Percentiles rank a stretch among this genome's conserved stretches.
phyloP scores from a whole-genome alignment of 2,113 vertebrate species.

The Percina caprodes region DNA sequence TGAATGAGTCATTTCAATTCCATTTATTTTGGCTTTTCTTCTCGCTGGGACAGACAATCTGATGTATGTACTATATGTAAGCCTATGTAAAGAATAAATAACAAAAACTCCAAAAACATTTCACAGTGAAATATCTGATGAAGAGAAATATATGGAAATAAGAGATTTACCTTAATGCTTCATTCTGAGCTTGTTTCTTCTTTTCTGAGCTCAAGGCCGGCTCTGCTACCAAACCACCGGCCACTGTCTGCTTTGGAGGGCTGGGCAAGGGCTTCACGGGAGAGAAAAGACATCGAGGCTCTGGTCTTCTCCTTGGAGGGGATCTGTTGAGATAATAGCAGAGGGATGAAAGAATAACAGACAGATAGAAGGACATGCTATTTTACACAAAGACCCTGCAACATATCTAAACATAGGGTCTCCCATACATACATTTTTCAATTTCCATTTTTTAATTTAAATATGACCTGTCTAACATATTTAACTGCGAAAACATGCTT shows the following conservation, averaged over 20 bases:
- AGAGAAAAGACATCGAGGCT: slow-evolving; percentile 82
- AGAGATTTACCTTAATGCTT: slow-evolving; percentile 81
- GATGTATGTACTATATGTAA: not conserved
- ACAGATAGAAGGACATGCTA: not conserved
- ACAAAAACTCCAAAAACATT: not conserved
- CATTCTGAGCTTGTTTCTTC: slow-evolving; percentile 68
- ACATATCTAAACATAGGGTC: not conserved
- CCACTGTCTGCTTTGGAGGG: slow-evolving; percentile 29
- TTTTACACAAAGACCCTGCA: not conserved
- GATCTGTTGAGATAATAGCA: slow-evolving; percentile 45
- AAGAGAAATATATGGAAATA: slow-evolving; percentile 2
- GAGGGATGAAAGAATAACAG: slow-evolving; percentile 1
- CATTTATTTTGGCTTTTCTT: not conserved
- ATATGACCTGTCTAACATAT: no score
- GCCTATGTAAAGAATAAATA: not conserved
- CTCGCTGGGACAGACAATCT: not conserved
- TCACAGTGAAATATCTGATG: slow-evolving; percentile 3
- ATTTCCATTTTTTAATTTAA: not conserved
- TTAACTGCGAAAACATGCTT: not conserved
- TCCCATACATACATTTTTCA: not conserved
- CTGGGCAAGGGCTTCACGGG: slow-evolving; percentile 50
- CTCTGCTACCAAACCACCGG: slow-evolving; percentile 15
- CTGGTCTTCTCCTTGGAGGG: slow-evolving; percentile 62
- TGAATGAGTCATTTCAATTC: slow-evolving; percentile 47
- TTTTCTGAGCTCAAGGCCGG: slow-evolving; percentile 53